These are phyloP conservation scores for Holothuria scabra DNA, from an alignment of 53 echinoderm and acorn worm genomes.

Conservation along the genomic window DNA sequence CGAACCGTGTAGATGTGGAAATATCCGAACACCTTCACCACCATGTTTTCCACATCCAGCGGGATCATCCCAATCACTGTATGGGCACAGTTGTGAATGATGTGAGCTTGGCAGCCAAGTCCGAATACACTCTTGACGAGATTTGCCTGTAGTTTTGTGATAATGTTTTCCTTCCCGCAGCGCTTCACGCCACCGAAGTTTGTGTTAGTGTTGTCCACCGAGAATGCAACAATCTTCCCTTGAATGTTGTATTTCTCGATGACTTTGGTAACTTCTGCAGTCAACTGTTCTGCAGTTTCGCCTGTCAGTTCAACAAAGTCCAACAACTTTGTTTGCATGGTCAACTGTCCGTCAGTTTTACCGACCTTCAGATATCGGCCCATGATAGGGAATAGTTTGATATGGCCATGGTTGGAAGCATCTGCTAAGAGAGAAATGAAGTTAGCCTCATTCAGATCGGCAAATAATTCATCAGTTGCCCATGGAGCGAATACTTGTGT, in stretches of 20 bases:
- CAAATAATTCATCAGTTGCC: not conserved
- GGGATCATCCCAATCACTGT: not conserved
- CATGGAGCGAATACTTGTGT: not conserved
- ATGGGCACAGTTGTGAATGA: not conserved
- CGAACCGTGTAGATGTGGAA: slow-evolving; percentile 10
- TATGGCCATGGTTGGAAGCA: slow-evolving; percentile 1
- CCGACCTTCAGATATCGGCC: not conserved
- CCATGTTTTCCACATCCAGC: not conserved
- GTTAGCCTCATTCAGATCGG: slow-evolving; percentile 16
- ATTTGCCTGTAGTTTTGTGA: slow-evolving; percentile 10
- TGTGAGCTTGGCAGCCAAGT: slow-evolving; percentile 5
- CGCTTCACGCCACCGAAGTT: slow-evolving; percentile 4
- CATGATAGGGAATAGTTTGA: slow-evolving; percentile 2
- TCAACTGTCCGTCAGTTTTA: not conserved
- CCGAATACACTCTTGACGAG: slow-evolving; percentile 6
- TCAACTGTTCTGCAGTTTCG: slow-evolving; percentile 10
- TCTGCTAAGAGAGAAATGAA: not conserved
- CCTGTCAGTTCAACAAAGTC: not conserved
- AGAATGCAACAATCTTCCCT: slow-evolving; percentile 1
- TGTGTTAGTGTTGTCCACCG: not conserved
- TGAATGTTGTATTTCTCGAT: slow-evolving; percentile 2
- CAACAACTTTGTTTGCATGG: slow-evolving; percentile 6
- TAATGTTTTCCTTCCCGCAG: not conserved
- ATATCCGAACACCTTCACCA: slow-evolving; percentile 3
- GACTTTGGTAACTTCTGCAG: not conserved